Conservation (phyloP, 2,888 invertebrate species). For the Cryptocephalus primarius region DNA sequence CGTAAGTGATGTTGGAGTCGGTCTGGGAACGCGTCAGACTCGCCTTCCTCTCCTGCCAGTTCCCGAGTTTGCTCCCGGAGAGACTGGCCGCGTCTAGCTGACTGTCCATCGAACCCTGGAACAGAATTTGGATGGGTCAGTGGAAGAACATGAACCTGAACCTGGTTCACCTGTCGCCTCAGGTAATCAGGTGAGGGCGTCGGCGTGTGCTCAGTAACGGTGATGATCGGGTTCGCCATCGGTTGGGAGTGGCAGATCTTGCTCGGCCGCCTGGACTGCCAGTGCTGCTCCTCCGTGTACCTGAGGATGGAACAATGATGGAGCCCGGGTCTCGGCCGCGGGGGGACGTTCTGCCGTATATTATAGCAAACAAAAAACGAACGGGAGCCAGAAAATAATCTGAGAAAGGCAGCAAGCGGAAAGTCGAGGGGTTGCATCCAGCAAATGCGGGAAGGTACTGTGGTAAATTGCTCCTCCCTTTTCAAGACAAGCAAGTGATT, state of each 20-base stretch:
- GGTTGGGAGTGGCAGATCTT: constrained; percentile 45
- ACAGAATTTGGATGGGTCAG: neutral
- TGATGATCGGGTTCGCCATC: constrained; percentile 88
- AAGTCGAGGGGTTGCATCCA: no score
- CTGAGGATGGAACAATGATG: constrained; percentile 32
- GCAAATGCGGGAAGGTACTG: no score
- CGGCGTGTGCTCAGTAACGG: constrained; percentile 93
- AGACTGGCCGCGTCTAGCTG: constrained; percentile 64
- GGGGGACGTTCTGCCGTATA: no score
- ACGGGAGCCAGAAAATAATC: no score
- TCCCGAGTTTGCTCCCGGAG: constrained; percentile 47
- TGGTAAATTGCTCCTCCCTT: no score
- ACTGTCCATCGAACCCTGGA: constrained; percentile 73
- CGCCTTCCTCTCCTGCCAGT: constrained; percentile 55
- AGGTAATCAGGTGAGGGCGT: constrained; percentile 82
- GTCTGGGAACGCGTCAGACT: constrained; percentile 73
- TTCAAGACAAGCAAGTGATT: no score
- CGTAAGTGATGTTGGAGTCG: constrained; percentile 84
- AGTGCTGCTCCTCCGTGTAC: constrained; percentile 59
- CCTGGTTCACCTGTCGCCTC: constrained; percentile 52
- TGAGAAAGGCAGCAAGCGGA: no score
- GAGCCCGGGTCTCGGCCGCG: neutral
- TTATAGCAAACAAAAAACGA: no score
- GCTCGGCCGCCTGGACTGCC: constrained; percentile 49
- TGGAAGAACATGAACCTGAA: neutral